Conservation (phyloP, 2,797 vertebrate genomes). For the Sebastolobus altivelis region DNA sequence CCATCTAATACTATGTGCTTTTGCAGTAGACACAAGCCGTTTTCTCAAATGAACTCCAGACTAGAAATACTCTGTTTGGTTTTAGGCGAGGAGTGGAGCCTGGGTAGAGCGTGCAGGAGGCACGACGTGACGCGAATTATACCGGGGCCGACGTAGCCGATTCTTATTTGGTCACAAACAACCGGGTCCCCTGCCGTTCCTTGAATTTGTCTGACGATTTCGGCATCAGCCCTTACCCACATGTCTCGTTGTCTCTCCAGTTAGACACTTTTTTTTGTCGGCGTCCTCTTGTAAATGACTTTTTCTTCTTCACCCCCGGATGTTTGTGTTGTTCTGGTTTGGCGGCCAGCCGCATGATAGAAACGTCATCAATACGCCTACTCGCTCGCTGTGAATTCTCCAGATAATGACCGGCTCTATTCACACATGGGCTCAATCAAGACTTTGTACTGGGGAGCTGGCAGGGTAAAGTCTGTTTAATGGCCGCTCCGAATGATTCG, state of each 20-base stretch:
- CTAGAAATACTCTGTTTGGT: neutral
- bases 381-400: neutral
- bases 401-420: neutral
- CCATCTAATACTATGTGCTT: neutral
- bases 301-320: neutral
- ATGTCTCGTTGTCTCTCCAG: neutral
- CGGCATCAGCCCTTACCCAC: neutral
- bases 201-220: neutral
- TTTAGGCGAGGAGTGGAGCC: neutral
- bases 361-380: neutral
- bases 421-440: neutral
- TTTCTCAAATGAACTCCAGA: neutral
- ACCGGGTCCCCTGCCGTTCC: neutral
- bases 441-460: neutral
- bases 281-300: neutral
- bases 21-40: neutral
- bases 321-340: neutral
- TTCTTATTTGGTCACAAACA: neutral
- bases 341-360: neutral
- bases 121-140: neutral
- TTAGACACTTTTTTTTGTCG: neutral
- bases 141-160: neutral
- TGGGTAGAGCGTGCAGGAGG: neutral
- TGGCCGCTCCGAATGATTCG: neutral
- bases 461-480: neutral